Evolutionary conservation across 2,113 vertebrate species (phyloP).

Genomic region (Dasyprocta punctata): DNA sequence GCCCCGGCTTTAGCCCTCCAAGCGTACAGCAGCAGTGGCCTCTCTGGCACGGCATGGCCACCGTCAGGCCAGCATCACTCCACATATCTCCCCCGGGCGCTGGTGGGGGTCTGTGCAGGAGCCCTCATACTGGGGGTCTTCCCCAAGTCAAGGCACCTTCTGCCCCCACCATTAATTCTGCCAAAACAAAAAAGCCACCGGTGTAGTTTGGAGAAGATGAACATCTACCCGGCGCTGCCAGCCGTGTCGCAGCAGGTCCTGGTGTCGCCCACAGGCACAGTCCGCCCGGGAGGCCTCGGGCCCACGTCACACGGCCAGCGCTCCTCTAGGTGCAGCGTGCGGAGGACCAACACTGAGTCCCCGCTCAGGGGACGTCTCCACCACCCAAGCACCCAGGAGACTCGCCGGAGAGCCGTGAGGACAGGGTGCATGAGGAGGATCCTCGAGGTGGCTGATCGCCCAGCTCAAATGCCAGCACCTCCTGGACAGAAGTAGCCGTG

Average conservation of each 20-base stretch:
- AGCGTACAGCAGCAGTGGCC: rapidly evolving
- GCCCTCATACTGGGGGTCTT: background rate
- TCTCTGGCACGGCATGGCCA: rapidly evolving
- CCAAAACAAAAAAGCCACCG: background rate
- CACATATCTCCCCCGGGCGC: background rate
- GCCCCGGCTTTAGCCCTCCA: background rate
- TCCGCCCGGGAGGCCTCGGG: rapidly evolving
- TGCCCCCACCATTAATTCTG: background rate
- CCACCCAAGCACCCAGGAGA: background rate
- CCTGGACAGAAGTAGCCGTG: background rate
- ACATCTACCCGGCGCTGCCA: rapidly evolving
- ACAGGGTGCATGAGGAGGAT: too few relatives aligned
- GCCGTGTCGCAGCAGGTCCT: background rate
- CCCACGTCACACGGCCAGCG: background rate
- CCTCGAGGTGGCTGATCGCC: background rate
- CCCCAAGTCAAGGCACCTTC: background rate
- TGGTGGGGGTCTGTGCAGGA: background rate
- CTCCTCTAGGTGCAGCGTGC: background rate
- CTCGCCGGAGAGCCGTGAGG: background rate
- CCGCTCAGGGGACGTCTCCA: background rate
- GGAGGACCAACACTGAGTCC: background rate
- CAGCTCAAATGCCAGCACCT: background rate
- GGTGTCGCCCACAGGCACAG: background rate
- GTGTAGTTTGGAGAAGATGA: background rate
- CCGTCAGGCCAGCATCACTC: background rate